These are phyloP conservation scores for Crenuchus spilurus DNA, from an alignment of 2,797 vertebrate genomes.

Conservation along the genomic window DNA sequence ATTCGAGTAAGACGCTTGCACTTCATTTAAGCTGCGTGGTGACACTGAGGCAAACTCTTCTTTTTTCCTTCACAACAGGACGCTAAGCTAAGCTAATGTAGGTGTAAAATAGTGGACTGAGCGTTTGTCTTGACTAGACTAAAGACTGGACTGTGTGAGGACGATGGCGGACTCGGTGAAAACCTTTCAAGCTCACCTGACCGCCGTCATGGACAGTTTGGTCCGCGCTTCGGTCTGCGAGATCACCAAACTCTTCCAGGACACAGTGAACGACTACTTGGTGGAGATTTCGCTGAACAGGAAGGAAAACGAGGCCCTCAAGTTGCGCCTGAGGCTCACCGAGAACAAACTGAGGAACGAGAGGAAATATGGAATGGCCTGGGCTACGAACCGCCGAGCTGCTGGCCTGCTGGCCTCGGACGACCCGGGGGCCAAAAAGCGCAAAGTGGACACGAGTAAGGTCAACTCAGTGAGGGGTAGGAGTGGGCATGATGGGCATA, in stretches of 20 bases:
- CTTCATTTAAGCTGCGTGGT: too few species aligned
- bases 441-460: slow-evolving; percentile 75
- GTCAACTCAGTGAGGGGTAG: slow-evolving; percentile 31
- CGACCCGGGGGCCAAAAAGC: slow-evolving; percentile 67
- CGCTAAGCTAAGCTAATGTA: too few species aligned
- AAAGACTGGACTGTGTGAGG: not conserved
- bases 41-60: too few species aligned
- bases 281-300: slow-evolving; percentile 82
- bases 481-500: too few species aligned
- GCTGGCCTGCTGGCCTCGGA: slow-evolving; percentile 64
- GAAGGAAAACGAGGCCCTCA: slow-evolving; percentile 81
- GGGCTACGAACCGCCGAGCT: slow-evolving; percentile 76
- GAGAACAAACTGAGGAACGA: slow-evolving; percentile 81
- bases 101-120: too few species aligned
- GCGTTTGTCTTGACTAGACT: too few species aligned
- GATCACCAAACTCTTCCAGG: slow-evolving; percentile 84
- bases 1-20: too few species aligned
- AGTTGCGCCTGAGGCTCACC: slow-evolving; percentile 76
- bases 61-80: too few species aligned
- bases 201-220: slow-evolving; percentile 82
- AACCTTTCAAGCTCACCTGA: slow-evolving; percentile 81
- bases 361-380: slow-evolving; percentile 80
- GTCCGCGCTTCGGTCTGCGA: slow-evolving; percentile 82
- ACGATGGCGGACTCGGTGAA: slow-evolving; percentile 79
- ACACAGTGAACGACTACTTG: slow-evolving; percentile 81